Base-by-base conservation (phyloP, 2,888 invertebrate species). In the Antitype chi region DNA sequence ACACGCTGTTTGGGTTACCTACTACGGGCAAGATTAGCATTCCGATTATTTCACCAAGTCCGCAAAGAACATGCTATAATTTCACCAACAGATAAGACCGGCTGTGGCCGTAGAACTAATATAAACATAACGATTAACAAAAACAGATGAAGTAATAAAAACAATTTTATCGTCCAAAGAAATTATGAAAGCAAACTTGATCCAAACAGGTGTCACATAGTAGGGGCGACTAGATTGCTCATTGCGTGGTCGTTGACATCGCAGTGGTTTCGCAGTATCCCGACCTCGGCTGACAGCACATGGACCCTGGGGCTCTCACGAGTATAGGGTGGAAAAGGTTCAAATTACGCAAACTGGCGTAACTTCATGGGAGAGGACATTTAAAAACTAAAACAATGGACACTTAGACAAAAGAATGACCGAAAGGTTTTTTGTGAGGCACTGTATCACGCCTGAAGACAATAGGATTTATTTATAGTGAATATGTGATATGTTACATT, bases 291-390 rank as follows among this genome's bases (percentile, higher is more conserved):
- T 78, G 79, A 85, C 80, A 69, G 84, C 80, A 59, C 82, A 80
- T 81, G 81, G 74, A 75, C 84, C 88, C 85, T 81, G 81, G 85
- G 75, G 66, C 79, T 91, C 91, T 88, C 90, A 90, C 90, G 89
- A 77, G 85, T 85, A 72, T 87, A 84, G 79, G 78, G 68, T 79
- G 78, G 75, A 86, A 84, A 79, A 82, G 89, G 87, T 84, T 90
- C 89, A 80, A 73, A 82, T 91, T 91, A 90, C 91, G 85, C 85
- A 87, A 89, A 81, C 60, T 60, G 43, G 59, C 28, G 68, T 52
- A 89, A 81, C 85, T 86, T 86, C 87, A 91, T 90, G 90, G 88
- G 91, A 91, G 88, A 84, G 84, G 85, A 85, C 81, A 87, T 80
- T 78, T 86, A 63, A 82, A 82, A 80, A 81, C 79, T 86, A 87